Percentiles rank a stretch among this genome's conserved stretches.
Conservation (phyloP, 1,140 invertebrate genomes). For the Drosophila ficusphila region DNA sequence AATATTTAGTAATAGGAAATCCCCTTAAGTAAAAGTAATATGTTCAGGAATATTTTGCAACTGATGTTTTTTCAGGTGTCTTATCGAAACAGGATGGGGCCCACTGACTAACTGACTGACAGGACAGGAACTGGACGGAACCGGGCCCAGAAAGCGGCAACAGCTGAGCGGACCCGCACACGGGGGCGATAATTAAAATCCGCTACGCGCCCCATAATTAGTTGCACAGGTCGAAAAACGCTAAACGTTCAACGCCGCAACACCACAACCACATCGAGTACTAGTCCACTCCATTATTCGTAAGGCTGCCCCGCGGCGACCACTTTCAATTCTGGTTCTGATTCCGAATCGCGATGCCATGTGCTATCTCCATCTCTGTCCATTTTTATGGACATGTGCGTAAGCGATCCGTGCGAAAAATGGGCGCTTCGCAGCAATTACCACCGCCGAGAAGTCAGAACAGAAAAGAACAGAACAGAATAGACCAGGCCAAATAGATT, state of each 20-base stretch:
- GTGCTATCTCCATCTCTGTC: constrained; percentile 52
- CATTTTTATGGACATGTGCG: constrained; percentile 80
- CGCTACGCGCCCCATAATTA: constrained; percentile 77
- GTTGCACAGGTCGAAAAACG: constrained; percentile 55
- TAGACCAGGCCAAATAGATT: constrained; percentile 60
- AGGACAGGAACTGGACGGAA: constrained; percentile 27
- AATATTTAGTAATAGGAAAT: too few relatives aligned
- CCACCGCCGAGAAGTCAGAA: constrained; percentile 50
- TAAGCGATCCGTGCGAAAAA: constrained; percentile 83
- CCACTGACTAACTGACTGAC: constrained; percentile 51
- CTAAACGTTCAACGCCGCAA: constrained; percentile 15
- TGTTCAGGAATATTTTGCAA: neutral
- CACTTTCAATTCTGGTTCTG: constrained; percentile 47
- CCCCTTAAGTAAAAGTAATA: too few relatives aligned
- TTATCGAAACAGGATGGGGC: constrained; percentile 21
- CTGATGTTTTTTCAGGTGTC: constrained; percentile 2
- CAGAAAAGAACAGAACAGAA: too few relatives aligned
- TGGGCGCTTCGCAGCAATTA: constrained; percentile 82
- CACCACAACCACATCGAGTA: neutral
- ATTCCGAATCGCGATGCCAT: constrained; percentile 21
- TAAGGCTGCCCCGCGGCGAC: constrained; percentile 13
- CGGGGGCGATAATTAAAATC: constrained; percentile 75
- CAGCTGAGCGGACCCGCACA: constrained; percentile 54
- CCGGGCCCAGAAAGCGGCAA: constrained; percentile 46
- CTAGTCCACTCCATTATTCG: constrained; percentile 23